These are phyloP conservation scores for Cyprinus carpio DNA, from an alignment of 2,113 vertebrate genomes.

Conservation along the genomic window DNA sequence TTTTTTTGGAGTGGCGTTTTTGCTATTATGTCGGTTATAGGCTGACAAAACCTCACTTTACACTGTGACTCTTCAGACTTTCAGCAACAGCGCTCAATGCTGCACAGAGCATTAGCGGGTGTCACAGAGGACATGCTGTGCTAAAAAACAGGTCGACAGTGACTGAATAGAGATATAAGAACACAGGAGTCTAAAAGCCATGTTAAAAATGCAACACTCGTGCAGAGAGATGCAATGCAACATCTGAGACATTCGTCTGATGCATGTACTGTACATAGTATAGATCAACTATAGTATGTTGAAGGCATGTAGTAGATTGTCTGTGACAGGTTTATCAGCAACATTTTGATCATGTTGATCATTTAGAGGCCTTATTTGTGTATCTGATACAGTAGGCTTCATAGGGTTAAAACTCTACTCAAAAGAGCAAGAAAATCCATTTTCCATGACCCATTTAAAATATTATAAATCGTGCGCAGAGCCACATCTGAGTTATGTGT, in stretches of 20 bases:
- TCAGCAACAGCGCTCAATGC: background rate
- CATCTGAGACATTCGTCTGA: background rate
- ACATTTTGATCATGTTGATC: background rate
- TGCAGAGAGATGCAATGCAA: background rate
- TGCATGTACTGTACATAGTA: background rate
- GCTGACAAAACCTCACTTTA: background rate
- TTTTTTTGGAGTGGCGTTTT: background rate
- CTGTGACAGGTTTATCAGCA: background rate
- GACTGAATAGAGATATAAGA: background rate
- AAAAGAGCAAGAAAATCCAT: background rate
- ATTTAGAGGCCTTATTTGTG: background rate
- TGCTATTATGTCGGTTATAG: background rate
- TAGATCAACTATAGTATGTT: no score
- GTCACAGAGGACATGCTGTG: background rate
- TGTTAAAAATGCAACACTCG: background rate
- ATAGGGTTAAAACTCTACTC: background rate
- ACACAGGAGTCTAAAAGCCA: background rate
- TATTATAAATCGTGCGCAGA: constrained; percentile 3
- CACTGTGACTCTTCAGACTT: background rate
- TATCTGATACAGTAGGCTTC: background rate
- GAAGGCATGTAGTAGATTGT: background rate
- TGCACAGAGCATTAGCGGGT: background rate
- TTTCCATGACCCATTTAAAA: constrained; percentile 20
- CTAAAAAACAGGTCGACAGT: background rate
- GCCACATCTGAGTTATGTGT: constrained; percentile 19